Evolutionary conservation across 2,888 invertebrate species (phyloP).

Genomic region (Drosophila infuscata): DNA sequence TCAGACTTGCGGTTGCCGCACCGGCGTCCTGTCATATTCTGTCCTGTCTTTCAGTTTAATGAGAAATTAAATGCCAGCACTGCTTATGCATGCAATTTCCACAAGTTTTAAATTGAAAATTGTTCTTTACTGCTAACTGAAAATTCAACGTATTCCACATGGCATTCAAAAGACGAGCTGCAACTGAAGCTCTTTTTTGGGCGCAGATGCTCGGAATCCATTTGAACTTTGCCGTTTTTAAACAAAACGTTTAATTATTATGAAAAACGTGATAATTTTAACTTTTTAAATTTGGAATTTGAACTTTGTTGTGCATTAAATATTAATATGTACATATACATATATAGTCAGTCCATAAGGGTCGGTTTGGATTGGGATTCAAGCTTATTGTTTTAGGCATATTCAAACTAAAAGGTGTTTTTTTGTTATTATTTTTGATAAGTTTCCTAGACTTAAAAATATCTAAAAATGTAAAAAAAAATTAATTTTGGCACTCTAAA

Average conservation of each 20-base stretch:
- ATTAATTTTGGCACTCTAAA: background rate
- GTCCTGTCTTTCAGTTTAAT: constrained; percentile 57
- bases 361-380: background rate
- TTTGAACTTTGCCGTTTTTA: constrained; percentile 27
- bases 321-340: background rate
- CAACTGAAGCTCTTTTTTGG: constrained; percentile 6
- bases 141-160: background rate
- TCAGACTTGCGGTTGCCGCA: constrained; percentile 42
- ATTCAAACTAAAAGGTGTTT: fast-evolving
- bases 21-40: background rate
- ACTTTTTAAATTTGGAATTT: constrained; percentile 11
- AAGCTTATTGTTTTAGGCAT: background rate
- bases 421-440: background rate
- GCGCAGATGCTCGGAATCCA: constrained; percentile 30
- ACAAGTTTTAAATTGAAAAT: constrained; percentile 67
- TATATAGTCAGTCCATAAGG: background rate
- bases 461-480: no score
- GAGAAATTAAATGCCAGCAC: constrained; percentile 68
- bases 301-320: background rate
- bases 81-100: constrained; percentile 63
- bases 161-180: constrained; percentile 25
- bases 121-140: constrained; percentile 20
- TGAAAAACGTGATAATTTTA: constrained; percentile 21
- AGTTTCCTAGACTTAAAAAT: no score
- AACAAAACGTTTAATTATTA: constrained; percentile 10